Percentiles rank a stretch among this genome's conserved stretches.
Evolutionary conservation across 2,113 vertebrate genomes (phyloP).

Genomic region (Pyrgilauda ruficollis): DNA sequence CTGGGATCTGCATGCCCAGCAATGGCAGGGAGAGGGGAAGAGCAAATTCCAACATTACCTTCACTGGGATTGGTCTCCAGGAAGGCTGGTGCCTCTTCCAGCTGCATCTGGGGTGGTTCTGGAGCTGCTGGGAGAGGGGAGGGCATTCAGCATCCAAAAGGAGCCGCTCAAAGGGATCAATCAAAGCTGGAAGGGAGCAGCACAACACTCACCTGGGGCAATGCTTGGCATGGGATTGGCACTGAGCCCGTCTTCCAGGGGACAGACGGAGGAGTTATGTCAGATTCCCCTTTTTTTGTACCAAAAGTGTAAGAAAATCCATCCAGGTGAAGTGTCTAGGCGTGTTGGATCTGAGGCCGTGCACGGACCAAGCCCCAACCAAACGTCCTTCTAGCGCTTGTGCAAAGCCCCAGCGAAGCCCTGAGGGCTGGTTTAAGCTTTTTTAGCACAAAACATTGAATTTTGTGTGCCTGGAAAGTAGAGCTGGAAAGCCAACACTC

Average conservation of each 20-base stretch:
- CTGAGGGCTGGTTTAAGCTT: neutral
- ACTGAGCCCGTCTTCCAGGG: neutral
- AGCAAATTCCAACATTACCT: neutral
- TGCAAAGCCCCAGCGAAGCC: neutral
- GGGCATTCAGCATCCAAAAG: neutral
- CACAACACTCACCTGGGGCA: neutral
- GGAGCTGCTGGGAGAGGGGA: neutral
- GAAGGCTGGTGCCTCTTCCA: too few species aligned
- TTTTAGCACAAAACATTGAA: neutral
- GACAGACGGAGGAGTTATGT: accelerated
- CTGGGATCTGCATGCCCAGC: neutral
- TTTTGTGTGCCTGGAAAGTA: neutral
- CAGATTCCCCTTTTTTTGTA: neutral
- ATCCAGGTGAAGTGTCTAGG: neutral
- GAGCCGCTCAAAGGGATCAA: accelerated
- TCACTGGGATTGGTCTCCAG: accelerated
- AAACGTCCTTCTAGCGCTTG: accelerated
- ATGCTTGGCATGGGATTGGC: neutral
- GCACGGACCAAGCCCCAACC: neutral
- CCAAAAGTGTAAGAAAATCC: neutral
- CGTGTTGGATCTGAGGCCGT: neutral
- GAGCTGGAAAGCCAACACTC: neutral
- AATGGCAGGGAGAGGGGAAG: neutral
- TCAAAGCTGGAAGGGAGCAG: accelerated
- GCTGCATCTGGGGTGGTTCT: accelerated